Conservation (phyloP, 2,888 invertebrate species). For the Halictus quadricinctus region DNA sequence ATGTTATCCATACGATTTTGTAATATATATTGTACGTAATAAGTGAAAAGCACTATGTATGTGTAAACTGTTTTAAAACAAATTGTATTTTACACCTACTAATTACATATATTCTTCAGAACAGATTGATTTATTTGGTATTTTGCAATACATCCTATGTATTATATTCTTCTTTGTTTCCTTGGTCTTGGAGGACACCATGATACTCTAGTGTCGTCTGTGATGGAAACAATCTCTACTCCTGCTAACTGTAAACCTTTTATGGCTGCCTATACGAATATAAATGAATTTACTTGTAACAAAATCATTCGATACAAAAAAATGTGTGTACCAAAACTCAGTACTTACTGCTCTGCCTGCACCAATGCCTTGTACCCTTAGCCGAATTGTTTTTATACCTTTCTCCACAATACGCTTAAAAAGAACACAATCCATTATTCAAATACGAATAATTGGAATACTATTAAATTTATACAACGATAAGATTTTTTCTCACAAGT, state of each 20-base stretch:
- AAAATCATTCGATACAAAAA: neutral
- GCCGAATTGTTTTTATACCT: slow-evolving; percentile 90
- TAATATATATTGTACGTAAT: neutral
- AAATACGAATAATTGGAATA: slow-evolving; percentile 11
- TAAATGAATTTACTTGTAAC: slow-evolving; percentile 25
- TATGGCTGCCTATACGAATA: slow-evolving; percentile 89
- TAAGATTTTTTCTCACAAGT: slow-evolving; percentile 84
- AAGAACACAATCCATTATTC: neutral
- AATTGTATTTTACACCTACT: slow-evolving; percentile 12
- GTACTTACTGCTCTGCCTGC: slow-evolving; percentile 93
- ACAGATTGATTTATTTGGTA: slow-evolving; percentile 20
- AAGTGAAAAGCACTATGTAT: neutral
- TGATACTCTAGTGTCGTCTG: slow-evolving; percentile 94
- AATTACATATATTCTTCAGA: slow-evolving; percentile 13
- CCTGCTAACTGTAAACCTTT: slow-evolving; percentile 97
- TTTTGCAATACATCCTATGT: slow-evolving; percentile 21
- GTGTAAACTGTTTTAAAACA: neutral
- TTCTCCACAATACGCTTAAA: slow-evolving; percentile 84
- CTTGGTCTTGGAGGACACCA: slow-evolving; percentile 92
- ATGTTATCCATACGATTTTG: neutral
- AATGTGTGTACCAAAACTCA: neutral
- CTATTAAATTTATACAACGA: neutral
- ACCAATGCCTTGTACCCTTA: slow-evolving; percentile 92
- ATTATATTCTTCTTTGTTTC: slow-evolving; percentile 92
- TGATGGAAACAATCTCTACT: slow-evolving; percentile 93